Base-by-base conservation (phyloP, 2,888 invertebrate species). In the Melangyna quadrimaculata region DNA sequence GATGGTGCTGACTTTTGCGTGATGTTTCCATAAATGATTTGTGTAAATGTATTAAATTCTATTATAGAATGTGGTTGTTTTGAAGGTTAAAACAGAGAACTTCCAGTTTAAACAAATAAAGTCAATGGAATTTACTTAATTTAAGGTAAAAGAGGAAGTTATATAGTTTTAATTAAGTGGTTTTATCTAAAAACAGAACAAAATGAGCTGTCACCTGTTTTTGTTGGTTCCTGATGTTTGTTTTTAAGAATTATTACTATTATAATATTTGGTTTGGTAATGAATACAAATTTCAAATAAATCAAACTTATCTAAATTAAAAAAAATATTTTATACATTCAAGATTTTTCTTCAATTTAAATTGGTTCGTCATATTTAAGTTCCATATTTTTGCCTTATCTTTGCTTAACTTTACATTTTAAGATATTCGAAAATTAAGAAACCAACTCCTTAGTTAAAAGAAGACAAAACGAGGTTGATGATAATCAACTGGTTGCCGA, bases 21-120 rank as follows among this genome's bases (percentile, higher is more conserved):
- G 55, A 59, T 59, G 22, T 22, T 59, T 37, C 59, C 59, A 59
- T 59, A 59, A 59, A 59, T 59, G 59, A 59, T 59, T 59, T 59
- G 59, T 59, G 59, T 59, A 59, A 59, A 59, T 51, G 35, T 35
- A 59, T 59, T 24, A 7, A 8, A 32, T 9, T 10, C 6, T 3
- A 27, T 5, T 12, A 0, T 51, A 22, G 22, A 59, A 22, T 35
- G 35, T 59, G 59, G 59, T 14, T n/a, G 17, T 14, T 35, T 1
- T 37, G 37, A 59, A 59, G 59, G 59, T 59, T 59, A 37, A 22
- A n/a, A 35, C 29, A 19, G 35, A 22, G 22, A 59, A 22, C 22
- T 59, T 37, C 35, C 8, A 59, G 22, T 12, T 59, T 59, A 32
- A 17, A 37, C 59, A 59, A 59, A 57, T 57, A 35, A 12, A 57